Conservation (phyloP, 1,140 invertebrate species). For the Euwallacea similis region DNA sequence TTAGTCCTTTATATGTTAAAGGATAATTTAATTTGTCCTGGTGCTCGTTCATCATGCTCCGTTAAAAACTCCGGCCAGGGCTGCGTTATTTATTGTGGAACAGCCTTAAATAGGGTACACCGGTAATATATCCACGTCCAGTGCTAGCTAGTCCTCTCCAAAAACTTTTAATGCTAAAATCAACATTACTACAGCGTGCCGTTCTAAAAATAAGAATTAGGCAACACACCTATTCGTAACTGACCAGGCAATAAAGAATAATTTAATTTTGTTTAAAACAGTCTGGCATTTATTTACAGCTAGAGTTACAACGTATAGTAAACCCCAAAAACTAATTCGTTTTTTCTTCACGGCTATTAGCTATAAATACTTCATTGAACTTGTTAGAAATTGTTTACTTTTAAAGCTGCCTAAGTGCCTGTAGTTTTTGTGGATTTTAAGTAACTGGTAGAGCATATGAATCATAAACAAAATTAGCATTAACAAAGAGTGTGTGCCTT, state of each 20-base stretch:
- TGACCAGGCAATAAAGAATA: slow-evolving; percentile 1
- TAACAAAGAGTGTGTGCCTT: no score
- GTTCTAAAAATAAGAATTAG: no score
- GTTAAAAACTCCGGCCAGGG: slow-evolving; percentile 3
- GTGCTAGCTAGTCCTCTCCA: no score
- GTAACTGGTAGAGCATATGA: no score
- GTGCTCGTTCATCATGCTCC: slow-evolving; percentile 33
- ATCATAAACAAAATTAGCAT: no score
- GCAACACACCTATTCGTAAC: not conserved
- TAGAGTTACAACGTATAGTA: slow-evolving; percentile 32
- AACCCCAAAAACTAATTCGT: slow-evolving; percentile 3
- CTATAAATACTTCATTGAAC: slow-evolving; percentile 29
- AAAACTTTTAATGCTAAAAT: not conserved
- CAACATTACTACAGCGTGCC: not conserved
- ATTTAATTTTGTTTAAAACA: slow-evolving; percentile 4
- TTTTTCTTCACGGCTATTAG: slow-evolving; percentile 25
- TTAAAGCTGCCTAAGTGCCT: slow-evolving; percentile 19
- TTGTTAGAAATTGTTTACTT: slow-evolving; percentile 25
- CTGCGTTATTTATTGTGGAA: slow-evolving; percentile 4
- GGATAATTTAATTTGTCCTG: slow-evolving; percentile 41
- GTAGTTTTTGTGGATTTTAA: slow-evolving; percentile 16
- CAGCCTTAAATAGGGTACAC: not conserved
- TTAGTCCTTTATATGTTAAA: slow-evolving; percentile 41
- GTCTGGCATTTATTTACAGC: slow-evolving; percentile 18
- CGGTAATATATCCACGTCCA: slow-evolving; percentile 5